phyloP scores from a whole-genome alignment of 2,888 invertebrate genomes.

The Chrysina gloriosa region DNA sequence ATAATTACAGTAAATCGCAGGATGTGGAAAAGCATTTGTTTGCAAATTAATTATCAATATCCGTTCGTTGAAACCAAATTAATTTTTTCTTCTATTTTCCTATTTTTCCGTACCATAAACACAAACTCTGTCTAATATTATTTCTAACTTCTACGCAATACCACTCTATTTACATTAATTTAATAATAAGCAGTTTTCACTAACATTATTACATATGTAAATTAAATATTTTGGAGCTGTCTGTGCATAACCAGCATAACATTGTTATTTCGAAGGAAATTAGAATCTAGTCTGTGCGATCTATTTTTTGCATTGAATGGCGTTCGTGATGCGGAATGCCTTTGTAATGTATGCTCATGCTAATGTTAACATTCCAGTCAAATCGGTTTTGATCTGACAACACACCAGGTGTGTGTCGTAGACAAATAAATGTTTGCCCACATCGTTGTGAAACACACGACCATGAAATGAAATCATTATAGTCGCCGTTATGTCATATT shows the following conservation, averaged over 20 bases:
- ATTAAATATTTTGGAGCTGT: neutral
- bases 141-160: no score
- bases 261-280: no score
- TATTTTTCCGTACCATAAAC: no score
- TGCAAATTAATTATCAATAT: neutral
- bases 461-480: neutral
- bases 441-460: conserved; percentile 5
- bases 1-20: neutral
- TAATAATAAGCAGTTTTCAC: no score
- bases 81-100: neutral
- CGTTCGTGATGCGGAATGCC: neutral
- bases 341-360: neutral
- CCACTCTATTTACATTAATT: no score
- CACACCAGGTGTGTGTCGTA: neutral
- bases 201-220: no score
- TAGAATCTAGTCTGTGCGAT: no score
- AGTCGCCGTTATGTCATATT: conserved; percentile 7
- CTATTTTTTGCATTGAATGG: no score
- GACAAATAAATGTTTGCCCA: conserved; percentile 9
- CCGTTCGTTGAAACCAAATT: neutral
- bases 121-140: no score
- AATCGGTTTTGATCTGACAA: conserved; percentile 12
- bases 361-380: conserved; percentile 23
- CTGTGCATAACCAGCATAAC: no score
- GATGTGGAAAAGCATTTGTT: conserved; percentile 7